Evolutionary conservation across 2,888 invertebrate genomes (phyloP), one percentile per base, ranked within the genome.

Genomic region (Agrotis exclamationis): DNA sequence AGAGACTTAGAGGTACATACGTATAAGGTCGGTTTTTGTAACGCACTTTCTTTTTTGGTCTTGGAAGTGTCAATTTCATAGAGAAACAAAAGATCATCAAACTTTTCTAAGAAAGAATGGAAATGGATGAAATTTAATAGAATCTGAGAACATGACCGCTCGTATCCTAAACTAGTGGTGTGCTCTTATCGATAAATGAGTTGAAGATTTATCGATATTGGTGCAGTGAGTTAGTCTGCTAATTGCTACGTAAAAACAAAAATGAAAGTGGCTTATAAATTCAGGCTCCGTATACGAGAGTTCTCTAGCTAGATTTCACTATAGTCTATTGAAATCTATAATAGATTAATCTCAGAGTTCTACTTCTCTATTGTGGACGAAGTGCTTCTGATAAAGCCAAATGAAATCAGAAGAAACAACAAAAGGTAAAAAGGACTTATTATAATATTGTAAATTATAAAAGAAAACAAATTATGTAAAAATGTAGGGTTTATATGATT

Each of bases 241-340:
- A 33, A 33, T 33, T 33, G 7, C 33, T 11, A 39, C 9, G 39
- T 39, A 33, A 7, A 33, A 18, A 2, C 0, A 2, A 22, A 5
- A 70, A 70, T 54, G 5, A 24, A 24, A 54, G 7, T 44, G 60
- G 16, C 9, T 48, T 54, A 45, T 45, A 54, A 1, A 54, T 54
- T 48, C 16, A 18, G 18, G 2, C 54, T 18, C 3, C 1, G n/a
- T 20, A 60, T n/a, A 50, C 13, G 9, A 54, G 22, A 28, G 28
- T 39, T 18, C 7, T 63, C 14, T 65, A 74, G 16, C 20, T 47
- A 58, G 45, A 72, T 7, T 51, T 57, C n/a, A 45, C 11, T 47
- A 14, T 20, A 56, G 9, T 56, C 2, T 33, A 9, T 65, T 24
- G 22, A 28, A 65, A 20, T 44, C 47, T 44, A n/a, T 28, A 28